Evolutionary conservation across 2,888 invertebrate species (phyloP).

Genomic region (Macrophya annulata): DNA sequence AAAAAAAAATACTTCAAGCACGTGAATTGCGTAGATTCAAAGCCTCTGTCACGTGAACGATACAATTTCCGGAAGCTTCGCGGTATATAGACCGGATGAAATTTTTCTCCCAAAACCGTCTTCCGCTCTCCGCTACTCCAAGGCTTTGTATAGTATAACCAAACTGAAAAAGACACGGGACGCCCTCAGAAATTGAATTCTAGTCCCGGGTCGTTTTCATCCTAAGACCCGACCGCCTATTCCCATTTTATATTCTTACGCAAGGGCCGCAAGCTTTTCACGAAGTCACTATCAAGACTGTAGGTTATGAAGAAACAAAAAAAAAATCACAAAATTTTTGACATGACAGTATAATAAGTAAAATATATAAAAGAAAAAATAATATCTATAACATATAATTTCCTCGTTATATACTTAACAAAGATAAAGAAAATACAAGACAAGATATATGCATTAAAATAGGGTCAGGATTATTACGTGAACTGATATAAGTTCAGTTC

Average conservation of each 20-base stretch:
- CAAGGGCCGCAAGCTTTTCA: neutral
- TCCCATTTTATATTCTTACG: conserved; percentile 3
- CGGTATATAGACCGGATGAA: neutral
- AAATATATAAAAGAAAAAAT: too few relatives aligned
- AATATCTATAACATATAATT: too few relatives aligned
- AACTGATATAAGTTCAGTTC: too few relatives aligned
- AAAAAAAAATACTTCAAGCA: neutral
- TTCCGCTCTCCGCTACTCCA: neutral
- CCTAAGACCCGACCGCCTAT: conserved; percentile 32
- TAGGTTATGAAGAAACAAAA: neutral
- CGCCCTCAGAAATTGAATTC: conserved; percentile 44
- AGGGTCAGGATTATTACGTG: too few relatives aligned
- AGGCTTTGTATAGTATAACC: neutral
- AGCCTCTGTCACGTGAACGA: conserved; percentile 10
- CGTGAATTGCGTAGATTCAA: neutral
- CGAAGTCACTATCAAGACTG: neutral
- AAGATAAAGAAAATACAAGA: too few relatives aligned
- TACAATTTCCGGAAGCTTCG: conserved; percentile 44
- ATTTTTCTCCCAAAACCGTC: conserved; percentile 6
- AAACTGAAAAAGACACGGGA: conserved; percentile 9
- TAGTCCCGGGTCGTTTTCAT: conserved; percentile 18
- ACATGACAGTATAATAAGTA: too few relatives aligned
- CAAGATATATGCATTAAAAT: too few relatives aligned
- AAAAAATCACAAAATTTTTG: too few relatives aligned
- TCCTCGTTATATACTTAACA: too few relatives aligned